These are phyloP conservation scores for Acleris emargana DNA, from an alignment of 2,888 invertebrate genomes.

Conservation along the genomic window DNA sequence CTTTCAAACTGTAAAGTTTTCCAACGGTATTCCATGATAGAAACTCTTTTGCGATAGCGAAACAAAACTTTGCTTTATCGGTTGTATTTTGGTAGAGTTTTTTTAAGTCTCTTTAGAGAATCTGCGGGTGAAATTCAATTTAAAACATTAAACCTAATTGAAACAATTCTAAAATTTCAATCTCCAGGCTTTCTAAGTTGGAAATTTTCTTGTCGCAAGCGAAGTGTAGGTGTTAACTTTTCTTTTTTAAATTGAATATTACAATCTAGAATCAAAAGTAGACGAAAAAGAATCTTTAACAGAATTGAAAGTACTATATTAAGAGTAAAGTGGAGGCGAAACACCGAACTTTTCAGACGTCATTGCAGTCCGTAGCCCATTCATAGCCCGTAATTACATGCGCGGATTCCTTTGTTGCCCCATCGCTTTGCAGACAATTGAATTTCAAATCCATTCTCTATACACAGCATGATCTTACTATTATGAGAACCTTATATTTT, in stretches of 20 bases:
- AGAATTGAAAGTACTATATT: constrained; percentile 40
- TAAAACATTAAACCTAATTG: constrained; percentile 16
- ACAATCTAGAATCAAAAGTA: constrained; percentile 26
- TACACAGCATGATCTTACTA: constrained; percentile 50
- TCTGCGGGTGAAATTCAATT: constrained; percentile 20
- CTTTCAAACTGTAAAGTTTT: constrained; percentile 30
- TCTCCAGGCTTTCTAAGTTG: background rate
- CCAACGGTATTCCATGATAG: constrained; percentile 27
- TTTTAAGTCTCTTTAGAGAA: constrained; percentile 9
- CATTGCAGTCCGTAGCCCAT: constrained; percentile 57
- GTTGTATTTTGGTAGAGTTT: constrained; percentile 12
- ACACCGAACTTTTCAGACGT: constrained; percentile 68
- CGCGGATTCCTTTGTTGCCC: constrained; percentile 62
- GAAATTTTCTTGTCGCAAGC: background rate
- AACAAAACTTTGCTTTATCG: constrained; percentile 28
- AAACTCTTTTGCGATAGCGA: constrained; percentile 13
- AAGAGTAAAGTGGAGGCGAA: constrained; percentile 45
- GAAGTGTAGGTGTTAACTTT: constrained; percentile 12
- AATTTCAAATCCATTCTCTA: constrained; percentile 60
- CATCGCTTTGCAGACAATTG: constrained; percentile 63
- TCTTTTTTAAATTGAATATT: constrained; percentile 28
- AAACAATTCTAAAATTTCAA: constrained; percentile 14
- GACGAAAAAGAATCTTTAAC: constrained; percentile 26
- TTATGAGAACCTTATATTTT: constrained; percentile 46
- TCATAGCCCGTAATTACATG: constrained; percentile 68